These are phyloP conservation scores for Chrysomela aeneicollis DNA, from an alignment of 2,888 invertebrate genomes.

Conservation along the genomic window DNA sequence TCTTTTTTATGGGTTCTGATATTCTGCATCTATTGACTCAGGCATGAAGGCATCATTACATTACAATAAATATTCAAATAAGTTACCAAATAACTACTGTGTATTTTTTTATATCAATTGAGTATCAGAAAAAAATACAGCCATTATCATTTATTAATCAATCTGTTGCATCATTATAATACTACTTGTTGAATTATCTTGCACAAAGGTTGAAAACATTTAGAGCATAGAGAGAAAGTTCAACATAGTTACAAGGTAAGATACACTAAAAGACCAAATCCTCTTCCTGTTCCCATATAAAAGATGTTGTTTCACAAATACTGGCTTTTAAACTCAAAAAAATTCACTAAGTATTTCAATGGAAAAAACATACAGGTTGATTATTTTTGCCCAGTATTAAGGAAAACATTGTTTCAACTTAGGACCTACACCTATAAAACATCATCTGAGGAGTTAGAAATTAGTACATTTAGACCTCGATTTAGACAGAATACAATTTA, in stretches of 20 bases:
- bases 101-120: no score
- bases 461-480: slow-evolving; percentile 38
- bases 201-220: slow-evolving; percentile 45
- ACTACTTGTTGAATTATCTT: slow-evolving; percentile 24
- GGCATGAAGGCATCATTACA: no score
- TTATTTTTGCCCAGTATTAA: slow-evolving; percentile 1
- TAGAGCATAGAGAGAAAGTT: slow-evolving; percentile 46
- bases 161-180: no score
- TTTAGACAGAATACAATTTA: slow-evolving; percentile 25
- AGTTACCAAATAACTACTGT: no score
- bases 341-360: slow-evolving; percentile 4
- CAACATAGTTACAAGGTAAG: slow-evolving; percentile 40
- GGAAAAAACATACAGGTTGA: neutral
- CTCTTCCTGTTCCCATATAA: slow-evolving; percentile 41
- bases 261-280: slow-evolving; percentile 40
- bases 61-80: no score
- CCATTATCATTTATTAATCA: no score
- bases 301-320: slow-evolving; percentile 32
- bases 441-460: slow-evolving; percentile 36
- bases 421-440: slow-evolving; percentile 34
- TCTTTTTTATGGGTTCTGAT: no score
- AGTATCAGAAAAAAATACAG: no score
- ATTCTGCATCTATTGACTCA: no score
- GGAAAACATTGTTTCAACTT: slow-evolving; percentile 15
- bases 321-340: slow-evolving; percentile 8